Base-by-base conservation (phyloP, 2,888 invertebrate species). In the Trachelus tabidus region DNA sequence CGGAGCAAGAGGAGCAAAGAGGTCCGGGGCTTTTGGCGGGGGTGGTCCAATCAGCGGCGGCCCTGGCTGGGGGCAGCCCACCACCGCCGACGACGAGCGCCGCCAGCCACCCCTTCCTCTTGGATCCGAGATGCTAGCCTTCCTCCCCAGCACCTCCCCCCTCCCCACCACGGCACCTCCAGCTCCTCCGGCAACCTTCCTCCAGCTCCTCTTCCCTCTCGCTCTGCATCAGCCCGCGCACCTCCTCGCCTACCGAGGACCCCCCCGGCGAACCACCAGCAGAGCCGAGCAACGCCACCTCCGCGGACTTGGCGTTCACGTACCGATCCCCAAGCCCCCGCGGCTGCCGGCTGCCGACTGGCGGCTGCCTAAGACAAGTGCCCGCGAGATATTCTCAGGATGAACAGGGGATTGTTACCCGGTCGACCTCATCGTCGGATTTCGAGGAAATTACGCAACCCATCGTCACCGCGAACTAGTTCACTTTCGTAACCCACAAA, bases 21-120 rank as follows among this genome's bases (percentile, higher is more conserved):
- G 73, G 73, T 73, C 69, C 75, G 85, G 87, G 86, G 87, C 83
- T 79, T 82, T 79, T 31, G 77, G 82, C 86, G 86, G 88, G 89
- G 89, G 89, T 89, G 89, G 90, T 89, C 91, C 91, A 91, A 91
- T 91, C 90, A 89, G 89, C 89, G 88, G 82, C 87, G 86, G 86
- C 86, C 86, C 86, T 86, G 88, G 90, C 88, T 89, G 87, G 89
- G 89, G 56, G 85, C 83, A 85, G 85, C 87, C 89, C 84, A 85
- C 84, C 79, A 75, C 77, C 69, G 69, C 77, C 75, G 76, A 33
- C 71, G 71, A 71, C 71, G 71, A n/a, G 71, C 75, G 69, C 77
- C 75, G 75, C 79, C 40, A 40, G 40, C 40, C 40, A 40, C 15
- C 40, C 31, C 77, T 69, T 74, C 77, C 77, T 73, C 71, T 73